Percentiles rank a stretch among this genome's conserved stretches.
These are phyloP conservation scores for Epirrhoe tristata DNA, from an alignment of 2,888 invertebrate species.

Conservation along the genomic window DNA sequence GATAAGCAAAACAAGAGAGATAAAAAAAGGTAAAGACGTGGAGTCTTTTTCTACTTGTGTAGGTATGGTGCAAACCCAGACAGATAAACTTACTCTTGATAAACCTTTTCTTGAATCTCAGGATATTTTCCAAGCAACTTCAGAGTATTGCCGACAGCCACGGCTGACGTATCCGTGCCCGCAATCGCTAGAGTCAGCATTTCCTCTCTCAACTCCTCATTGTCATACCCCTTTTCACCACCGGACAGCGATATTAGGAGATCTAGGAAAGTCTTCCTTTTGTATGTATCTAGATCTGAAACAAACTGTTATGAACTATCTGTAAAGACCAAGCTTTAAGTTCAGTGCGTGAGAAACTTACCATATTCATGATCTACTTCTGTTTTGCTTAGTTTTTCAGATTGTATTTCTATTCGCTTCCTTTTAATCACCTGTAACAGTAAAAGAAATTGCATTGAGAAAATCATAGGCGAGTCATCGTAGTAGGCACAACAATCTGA, in stretches of 20 bases:
- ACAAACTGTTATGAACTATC: neutral
- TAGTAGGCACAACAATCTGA: too few relatives aligned
- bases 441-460: neutral
- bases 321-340: neutral
- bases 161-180: conserved; percentile 83
- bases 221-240: conserved; percentile 77
- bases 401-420: conserved; percentile 61
- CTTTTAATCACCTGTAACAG: conserved; percentile 62
- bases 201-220: conserved; percentile 85
- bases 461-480: too few relatives aligned
- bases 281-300: conserved; percentile 64
- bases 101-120: conserved; percentile 75
- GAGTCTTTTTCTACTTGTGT: too few relatives aligned
- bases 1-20: too few relatives aligned
- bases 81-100: conserved; percentile 74
- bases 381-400: conserved; percentile 51
- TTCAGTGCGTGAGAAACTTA: conserved; percentile 39
- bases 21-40: too few relatives aligned
- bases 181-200: conserved; percentile 84
- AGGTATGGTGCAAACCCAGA: too few relatives aligned
- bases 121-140: conserved; percentile 77
- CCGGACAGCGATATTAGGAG: conserved; percentile 80
- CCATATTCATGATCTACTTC: conserved; percentile 64
- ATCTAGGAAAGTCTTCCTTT: conserved; percentile 83
- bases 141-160: conserved; percentile 72